Evolutionary conservation across 2,113 vertebrate genomes (phyloP).

Genomic region (Hylia prasina): DNA sequence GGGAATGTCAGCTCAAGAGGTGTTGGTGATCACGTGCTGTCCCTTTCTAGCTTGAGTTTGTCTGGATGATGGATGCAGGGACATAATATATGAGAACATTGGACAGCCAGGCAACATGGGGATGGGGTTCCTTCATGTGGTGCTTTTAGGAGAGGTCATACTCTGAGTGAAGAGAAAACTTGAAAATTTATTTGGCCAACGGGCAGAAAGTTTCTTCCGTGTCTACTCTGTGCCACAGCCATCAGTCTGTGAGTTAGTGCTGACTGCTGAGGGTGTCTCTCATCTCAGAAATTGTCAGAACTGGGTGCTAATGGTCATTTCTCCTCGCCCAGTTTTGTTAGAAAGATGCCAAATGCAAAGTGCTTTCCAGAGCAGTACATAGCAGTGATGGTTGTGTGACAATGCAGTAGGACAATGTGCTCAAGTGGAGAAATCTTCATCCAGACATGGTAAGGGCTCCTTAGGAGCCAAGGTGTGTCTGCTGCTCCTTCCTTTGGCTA

Average conservation of each 20-base stretch:
- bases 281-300: background rate
- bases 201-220: background rate
- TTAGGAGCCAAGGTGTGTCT: background rate
- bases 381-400: background rate
- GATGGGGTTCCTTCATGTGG: background rate
- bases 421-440: background rate
- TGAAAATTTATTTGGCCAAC: background rate
- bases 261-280: background rate
- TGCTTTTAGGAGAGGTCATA: background rate
- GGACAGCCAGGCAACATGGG: background rate
- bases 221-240: background rate
- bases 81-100: rapidly evolving
- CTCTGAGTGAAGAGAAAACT: background rate
- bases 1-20: background rate
- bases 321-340: background rate
- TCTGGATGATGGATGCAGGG: rapidly evolving
- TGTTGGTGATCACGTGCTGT: background rate
- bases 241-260: background rate
- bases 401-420: background rate
- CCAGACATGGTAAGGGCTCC: background rate
- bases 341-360: background rate
- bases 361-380: background rate
- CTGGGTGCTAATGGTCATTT: background rate
- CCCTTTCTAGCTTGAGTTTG: background rate
- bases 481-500: background rate